These are phyloP conservation scores for Zelostemma sp. DNA, from an alignment of 1,140 invertebrate genomes.

Conservation along the genomic window DNA sequence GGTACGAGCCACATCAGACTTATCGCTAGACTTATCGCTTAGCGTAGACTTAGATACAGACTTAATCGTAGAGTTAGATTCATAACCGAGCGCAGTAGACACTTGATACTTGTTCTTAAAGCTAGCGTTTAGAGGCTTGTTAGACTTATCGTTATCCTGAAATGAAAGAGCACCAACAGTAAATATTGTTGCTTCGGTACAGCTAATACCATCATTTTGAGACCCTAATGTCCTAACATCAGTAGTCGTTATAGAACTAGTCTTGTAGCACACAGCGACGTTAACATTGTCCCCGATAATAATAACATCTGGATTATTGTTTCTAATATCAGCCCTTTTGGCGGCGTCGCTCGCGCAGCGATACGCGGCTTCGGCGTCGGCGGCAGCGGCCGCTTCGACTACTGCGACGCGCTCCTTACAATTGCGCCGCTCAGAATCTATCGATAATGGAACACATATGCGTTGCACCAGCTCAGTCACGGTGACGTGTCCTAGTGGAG, in stretches of 20 bases:
- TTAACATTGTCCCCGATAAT: constrained; percentile 57
- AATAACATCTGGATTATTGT: constrained; percentile 51
- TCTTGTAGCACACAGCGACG: constrained; percentile 63
- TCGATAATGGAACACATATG: constrained; percentile 71
- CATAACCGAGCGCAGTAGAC: constrained; percentile 51
- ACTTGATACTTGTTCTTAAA: constrained; percentile 62
- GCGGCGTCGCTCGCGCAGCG: constrained; percentile 9
- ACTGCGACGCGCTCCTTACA: constrained; percentile 33
- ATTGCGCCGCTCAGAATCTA: constrained; percentile 55
- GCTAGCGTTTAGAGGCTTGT: constrained; percentile 68
- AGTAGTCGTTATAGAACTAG: constrained; percentile 65
- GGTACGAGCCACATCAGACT: constrained; percentile 54
- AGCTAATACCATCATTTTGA: constrained; percentile 69
- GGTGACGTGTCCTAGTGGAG: constrained; percentile 58
- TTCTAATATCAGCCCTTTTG: constrained; percentile 52
- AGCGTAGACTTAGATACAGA: constrained; percentile 67
- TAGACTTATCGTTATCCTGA: constrained; percentile 71
- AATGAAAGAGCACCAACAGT: constrained; percentile 72
- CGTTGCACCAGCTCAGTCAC: constrained; percentile 68
- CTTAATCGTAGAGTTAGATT: constrained; percentile 64
- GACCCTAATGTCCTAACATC: constrained; percentile 65
- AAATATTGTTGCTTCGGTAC: constrained; percentile 71
- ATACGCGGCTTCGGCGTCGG: constrained; percentile 30
- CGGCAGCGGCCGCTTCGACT: neutral
- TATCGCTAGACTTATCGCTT: constrained; percentile 64